phyloP scores from a whole-genome alignment of 1,140 invertebrate genomes.

The Cataglyphis hispanica region DNA sequence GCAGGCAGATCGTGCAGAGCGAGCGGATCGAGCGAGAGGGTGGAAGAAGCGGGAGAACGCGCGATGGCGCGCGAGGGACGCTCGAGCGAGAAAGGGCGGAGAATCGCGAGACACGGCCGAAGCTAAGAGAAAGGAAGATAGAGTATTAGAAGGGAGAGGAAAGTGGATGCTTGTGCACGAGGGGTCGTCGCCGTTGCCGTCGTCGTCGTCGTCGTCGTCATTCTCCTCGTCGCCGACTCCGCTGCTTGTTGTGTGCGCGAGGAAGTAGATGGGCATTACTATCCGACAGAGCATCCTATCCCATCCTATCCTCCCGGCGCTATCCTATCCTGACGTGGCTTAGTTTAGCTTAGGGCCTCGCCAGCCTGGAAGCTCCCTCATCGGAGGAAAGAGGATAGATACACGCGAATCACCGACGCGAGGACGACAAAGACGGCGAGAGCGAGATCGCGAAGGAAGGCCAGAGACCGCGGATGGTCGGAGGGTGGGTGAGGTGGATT shows the following conservation, averaged over 20 bases:
- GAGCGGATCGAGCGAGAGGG: slow-evolving; percentile 63
- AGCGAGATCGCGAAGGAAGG: slow-evolving; percentile 52
- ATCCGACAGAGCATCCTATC: slow-evolving; percentile 70
- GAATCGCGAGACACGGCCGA: slow-evolving; percentile 60
- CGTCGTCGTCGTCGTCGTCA: slow-evolving; percentile 60
- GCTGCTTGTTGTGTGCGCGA: slow-evolving; percentile 67
- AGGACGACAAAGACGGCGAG: slow-evolving; percentile 33
- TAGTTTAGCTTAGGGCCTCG: slow-evolving; percentile 84
- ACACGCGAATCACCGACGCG: slow-evolving; percentile 42
- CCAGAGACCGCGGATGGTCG: slow-evolving; percentile 33
- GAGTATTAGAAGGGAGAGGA: slow-evolving; percentile 63
- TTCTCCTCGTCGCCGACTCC: slow-evolving; percentile 57
- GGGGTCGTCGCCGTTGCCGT: slow-evolving; percentile 66
- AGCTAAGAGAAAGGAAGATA: slow-evolving; percentile 66
- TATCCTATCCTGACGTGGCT: slow-evolving; percentile 81
- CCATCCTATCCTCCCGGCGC: slow-evolving; percentile 77
- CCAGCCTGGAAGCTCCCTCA: slow-evolving; percentile 69
- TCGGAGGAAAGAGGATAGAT: slow-evolving; percentile 62
- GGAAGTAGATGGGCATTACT: slow-evolving; percentile 69
- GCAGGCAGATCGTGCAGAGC: slow-evolving; percentile 59
- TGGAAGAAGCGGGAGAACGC: slow-evolving; percentile 63
- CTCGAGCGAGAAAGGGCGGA: slow-evolving; percentile 64
- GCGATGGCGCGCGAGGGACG: slow-evolving; percentile 63
- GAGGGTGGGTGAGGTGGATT: slow-evolving; percentile 47
- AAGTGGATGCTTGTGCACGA: slow-evolving; percentile 73